Conservation (phyloP, 2,113 vertebrate genomes). For the Felis catus region F.catus_Fca126_mat1.0 CM031416.1:116365001-116365500, state of each 20-base stretch:
- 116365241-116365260: not conserved
- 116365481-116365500: slow-evolving; percentile 7
- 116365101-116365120: not conserved
- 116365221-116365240: not conserved
- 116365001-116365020: not conserved
- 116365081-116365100: not conserved
- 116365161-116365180: not conserved
- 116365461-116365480: not conserved
- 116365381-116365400: not conserved
- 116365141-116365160: not conserved
- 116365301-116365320: not conserved
- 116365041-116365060: not conserved
- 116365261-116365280: not conserved
- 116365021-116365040: not conserved
- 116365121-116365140: not conserved
- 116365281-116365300: not conserved
- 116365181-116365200: not conserved
- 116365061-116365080: not conserved
- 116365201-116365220: not conserved
- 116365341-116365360: not conserved
- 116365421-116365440: not conserved
- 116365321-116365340: not conserved
- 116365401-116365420: not conserved
- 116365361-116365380: not conserved
- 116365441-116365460: not conserved